These are phyloP conservation scores for Phylloscopus trochiloides DNA, from an alignment of 2,113 vertebrate species.

Conservation along the genomic window DNA sequence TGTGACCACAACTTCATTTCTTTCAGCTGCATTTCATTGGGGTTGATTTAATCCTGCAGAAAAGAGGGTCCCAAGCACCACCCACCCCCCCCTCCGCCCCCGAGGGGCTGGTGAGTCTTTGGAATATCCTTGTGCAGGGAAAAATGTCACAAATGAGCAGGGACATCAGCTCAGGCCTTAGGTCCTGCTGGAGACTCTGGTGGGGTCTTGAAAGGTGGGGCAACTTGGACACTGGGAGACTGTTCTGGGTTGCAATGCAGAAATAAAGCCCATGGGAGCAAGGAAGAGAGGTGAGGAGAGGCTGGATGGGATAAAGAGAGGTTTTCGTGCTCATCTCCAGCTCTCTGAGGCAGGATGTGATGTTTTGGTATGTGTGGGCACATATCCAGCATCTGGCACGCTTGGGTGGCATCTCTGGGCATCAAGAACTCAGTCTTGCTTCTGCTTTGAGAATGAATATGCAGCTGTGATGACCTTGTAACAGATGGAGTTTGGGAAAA, in stretches of 20 bases:
- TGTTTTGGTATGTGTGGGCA: neutral
- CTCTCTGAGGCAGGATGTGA: neutral
- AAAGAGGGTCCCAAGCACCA: neutral
- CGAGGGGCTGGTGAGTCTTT: fast-evolving
- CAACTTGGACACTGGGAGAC: fast-evolving
- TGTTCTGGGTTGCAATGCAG: neutral
- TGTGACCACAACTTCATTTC: neutral
- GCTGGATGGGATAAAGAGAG: neutral
- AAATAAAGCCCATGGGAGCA: neutral
- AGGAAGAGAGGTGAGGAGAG: neutral
- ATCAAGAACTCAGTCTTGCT: neutral
- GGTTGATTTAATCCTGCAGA: neutral
- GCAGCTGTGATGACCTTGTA: neutral
- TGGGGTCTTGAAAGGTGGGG: neutral
- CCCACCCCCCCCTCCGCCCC: fast-evolving
- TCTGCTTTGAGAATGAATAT: neutral
- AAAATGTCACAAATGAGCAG: neutral
- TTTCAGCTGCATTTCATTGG: neutral
- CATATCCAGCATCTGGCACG: fast-evolving
- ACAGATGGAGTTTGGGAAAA: neutral
- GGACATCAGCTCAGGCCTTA: neutral
- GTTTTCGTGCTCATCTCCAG: neutral
- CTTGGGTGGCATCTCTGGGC: neutral
- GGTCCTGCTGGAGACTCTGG: neutral
- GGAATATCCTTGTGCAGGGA: neutral